Evolutionary conservation across 2,113 vertebrate species (phyloP).

Genomic region (Larimichthys crocea): DNA sequence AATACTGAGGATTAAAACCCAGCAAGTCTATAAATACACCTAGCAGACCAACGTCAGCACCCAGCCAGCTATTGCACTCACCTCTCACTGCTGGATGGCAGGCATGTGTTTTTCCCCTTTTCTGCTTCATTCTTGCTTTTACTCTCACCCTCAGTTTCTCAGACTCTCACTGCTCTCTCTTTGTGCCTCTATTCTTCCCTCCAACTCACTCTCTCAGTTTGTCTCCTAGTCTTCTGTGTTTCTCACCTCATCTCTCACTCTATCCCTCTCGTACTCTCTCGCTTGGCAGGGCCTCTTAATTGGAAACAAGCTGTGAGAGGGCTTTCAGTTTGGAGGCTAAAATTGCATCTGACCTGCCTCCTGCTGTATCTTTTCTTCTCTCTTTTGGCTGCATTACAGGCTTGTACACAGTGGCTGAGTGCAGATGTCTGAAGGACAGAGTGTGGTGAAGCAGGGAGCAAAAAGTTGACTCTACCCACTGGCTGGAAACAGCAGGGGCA

Average conservation of each 20-base stretch:
- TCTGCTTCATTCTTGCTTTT: conserved; percentile 29
- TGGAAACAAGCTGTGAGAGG: conserved; percentile 79
- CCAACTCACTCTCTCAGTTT: conserved; percentile 53
- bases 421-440: conserved; percentile 51
- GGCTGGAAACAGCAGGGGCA: conserved; percentile 18
- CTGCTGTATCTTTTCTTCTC: conserved; percentile 66
- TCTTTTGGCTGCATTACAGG: conserved; percentile 58
- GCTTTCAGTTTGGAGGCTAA: conserved; percentile 78
- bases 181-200: conserved; percentile 25
- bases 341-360: conserved; percentile 78
- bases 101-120: conserved; percentile 47
- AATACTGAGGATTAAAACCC: conserved; percentile 80
- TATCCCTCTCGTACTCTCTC: conserved; percentile 54
- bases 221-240: conserved; percentile 47
- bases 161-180: conserved; percentile 32
- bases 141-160: conserved; percentile 42
- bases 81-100: conserved; percentile 67
- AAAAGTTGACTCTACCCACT: conserved; percentile 35
- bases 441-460: conserved; percentile 18
- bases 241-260: conserved; percentile 43
- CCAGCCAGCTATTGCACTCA: conserved; percentile 67
- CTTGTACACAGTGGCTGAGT: conserved; percentile 46
- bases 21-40: conserved; percentile 81
- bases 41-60: conserved; percentile 70
- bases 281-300: conserved; percentile 79